A percentile compares a stretch with the other conserved stretches of the same genome.
Conservation (phyloP, 2,797 vertebrate genomes). For the Eulemur rubriventer region DNA sequence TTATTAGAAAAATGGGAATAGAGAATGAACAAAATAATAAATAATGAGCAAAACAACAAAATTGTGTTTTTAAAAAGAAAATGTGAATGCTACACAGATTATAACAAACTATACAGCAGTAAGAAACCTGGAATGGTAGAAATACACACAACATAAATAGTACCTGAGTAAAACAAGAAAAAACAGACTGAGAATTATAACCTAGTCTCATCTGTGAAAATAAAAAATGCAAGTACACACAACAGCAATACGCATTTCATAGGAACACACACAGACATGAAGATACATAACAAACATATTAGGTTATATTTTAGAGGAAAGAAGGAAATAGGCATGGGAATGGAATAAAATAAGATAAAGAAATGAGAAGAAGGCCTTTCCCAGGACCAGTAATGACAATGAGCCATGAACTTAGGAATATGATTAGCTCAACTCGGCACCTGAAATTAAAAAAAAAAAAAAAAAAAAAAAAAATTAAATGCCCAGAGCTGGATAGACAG, state of each 20-base stretch:
- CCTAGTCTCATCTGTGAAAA: neutral
- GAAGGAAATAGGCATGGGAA: neutral
- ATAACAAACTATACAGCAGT: neutral
- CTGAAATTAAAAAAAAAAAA: neutral
- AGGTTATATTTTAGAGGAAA: neutral
- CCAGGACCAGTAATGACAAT: neutral
- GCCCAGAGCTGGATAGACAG: neutral
- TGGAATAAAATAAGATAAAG: neutral
- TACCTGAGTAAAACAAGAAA: neutral
- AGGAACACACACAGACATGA: neutral
- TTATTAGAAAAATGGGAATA: neutral
- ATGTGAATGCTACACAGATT: neutral
- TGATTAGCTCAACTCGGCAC: neutral
- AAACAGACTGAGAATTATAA: neutral
- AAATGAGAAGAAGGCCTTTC: neutral
- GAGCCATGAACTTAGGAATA: neutral
- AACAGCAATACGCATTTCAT: neutral
- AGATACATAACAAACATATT: neutral
- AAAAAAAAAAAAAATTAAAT: neutral
- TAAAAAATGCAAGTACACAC: neutral
- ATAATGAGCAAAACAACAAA: neutral
- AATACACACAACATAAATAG: neutral
- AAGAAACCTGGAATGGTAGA: neutral
- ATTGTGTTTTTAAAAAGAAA: neutral
- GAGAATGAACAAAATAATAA: conserved; percentile 14